Base-by-base conservation (phyloP, 2,888 invertebrate species). In the Polyploca ridens region DNA sequence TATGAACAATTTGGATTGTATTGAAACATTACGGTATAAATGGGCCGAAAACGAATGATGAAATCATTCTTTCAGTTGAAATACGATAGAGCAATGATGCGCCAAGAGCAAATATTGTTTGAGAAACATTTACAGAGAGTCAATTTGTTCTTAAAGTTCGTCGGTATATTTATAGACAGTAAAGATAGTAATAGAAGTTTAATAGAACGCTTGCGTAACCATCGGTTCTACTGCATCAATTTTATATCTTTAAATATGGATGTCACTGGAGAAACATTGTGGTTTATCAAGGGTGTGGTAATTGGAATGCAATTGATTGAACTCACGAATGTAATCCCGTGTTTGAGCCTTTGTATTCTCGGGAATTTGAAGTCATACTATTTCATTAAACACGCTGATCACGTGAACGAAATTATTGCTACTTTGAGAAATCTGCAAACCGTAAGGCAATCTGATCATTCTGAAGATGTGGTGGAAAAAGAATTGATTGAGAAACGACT, bases 261-360 rank as follows among this genome's bases (percentile, higher is more conserved):
- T 11, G 16, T 79, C 2, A 0, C 69, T 3, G 76, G 80, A 27
- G 71, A 80, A 67, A 2, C 76, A 5, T 62, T 68, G 0, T 86
- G 82, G 82, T 67, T 82, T 4, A 16, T 75, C 0, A 59, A 67
- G 27, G 76, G 72, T 33, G 41, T 78, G 1, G 58, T 65, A 10
- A 64, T 66, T 35, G 77, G 73, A 0, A 68, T 63, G n/a, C 77
- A 66, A 60, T 41, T 86, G 6, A 65, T 77, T 16, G 75, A 84
- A 58, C 68, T 85, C 0, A 84, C 86, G 11, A 80, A 76, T 60
- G 67, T 79, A 54, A 57, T 82, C 4, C 87, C 88, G 0, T 84
- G 86, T 38, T 61, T 82, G 0, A 78, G 76, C 3, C 41, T 84
- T 5, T 77, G 81, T 33, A 11, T 82, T 0, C 72, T 88, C 6